phyloP scores from a whole-genome alignment of 2,888 invertebrate genomes.

The Adela reaumurella region DNA sequence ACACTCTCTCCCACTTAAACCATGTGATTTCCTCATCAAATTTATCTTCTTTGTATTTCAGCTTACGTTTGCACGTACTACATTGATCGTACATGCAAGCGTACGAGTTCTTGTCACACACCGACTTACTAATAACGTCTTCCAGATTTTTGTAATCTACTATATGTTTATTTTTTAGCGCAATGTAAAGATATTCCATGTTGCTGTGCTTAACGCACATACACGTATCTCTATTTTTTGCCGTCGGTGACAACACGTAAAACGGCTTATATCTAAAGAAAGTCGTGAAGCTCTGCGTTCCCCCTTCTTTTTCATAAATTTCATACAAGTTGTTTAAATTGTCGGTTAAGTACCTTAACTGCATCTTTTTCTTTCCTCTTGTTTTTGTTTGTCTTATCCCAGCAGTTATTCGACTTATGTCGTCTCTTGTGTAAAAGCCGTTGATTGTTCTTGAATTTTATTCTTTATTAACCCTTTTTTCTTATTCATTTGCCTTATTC shows the following conservation, averaged over 20 bases:
- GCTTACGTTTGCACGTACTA: neutral
- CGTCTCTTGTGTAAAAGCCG: slow-evolving; percentile 2
- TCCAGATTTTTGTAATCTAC: neutral
- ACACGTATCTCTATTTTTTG: neutral
- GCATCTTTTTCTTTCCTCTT: slow-evolving; percentile 5
- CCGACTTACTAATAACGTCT: neutral
- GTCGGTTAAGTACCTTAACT: slow-evolving; percentile 7
- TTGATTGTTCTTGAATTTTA: slow-evolving; percentile 1
- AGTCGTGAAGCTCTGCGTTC: slow-evolving; percentile 5
- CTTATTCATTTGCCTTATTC: slow-evolving; percentile 5
- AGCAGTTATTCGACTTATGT: slow-evolving; percentile 5
- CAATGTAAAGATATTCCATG: neutral
- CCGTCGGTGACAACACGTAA: slow-evolving; percentile 4
- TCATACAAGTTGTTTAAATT: slow-evolving; percentile 4
- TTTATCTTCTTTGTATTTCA: slow-evolving; percentile 1
- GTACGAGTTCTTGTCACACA: slow-evolving; percentile 4
- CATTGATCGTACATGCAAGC: neutral
- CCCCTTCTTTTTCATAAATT: slow-evolving; percentile 5
- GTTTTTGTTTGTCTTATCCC: slow-evolving; percentile 7
- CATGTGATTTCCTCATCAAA: slow-evolving; percentile 1
- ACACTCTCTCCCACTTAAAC: slow-evolving; percentile 3
- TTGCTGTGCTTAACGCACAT: slow-evolving; percentile 1
- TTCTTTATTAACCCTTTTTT: slow-evolving; percentile 3
- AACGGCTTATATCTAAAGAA: slow-evolving; percentile 6
- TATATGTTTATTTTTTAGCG: neutral